phyloP scores from a whole-genome alignment of 2,888 invertebrate genomes.

The Ornithoptera alexandrae region DNA sequence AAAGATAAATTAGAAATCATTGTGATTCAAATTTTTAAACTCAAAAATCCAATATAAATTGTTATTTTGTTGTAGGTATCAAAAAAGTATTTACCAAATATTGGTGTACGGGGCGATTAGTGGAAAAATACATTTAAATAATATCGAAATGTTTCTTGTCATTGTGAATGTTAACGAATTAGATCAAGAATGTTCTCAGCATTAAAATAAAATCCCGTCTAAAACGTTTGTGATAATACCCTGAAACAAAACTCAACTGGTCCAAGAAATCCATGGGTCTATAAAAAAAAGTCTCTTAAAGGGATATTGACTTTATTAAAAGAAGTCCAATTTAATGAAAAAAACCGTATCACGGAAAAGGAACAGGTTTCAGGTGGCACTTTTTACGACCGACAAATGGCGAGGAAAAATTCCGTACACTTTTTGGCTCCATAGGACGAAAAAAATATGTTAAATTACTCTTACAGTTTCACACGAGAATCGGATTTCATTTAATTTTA shows the following conservation, averaged over 20 bases:
- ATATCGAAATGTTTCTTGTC: not conserved
- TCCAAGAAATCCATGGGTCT: constrained; percentile 19
- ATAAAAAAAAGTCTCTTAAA: constrained; percentile 26
- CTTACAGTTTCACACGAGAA: not conserved
- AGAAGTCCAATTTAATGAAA: constrained; percentile 20
- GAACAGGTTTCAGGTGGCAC: constrained; percentile 19
- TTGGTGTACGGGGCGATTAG: not conserved
- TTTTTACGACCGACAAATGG: constrained; percentile 21
- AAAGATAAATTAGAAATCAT: not conserved
- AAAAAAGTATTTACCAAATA: too few species aligned
- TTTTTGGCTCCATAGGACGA: not conserved
- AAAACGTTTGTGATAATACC: constrained; percentile 15
- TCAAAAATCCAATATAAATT: not conserved
- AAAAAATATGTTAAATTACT: not conserved
- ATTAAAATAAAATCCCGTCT: constrained; percentile 9
- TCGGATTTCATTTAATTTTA: not conserved
- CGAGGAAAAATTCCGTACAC: not conserved
- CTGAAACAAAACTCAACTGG: constrained; percentile 19
- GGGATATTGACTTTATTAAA: constrained; percentile 28
- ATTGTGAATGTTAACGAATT: constrained; percentile 2
- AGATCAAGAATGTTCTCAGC: constrained; percentile 4
- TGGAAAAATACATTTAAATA: not conserved
- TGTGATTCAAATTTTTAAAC: not conserved
- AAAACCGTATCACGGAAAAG: constrained; percentile 23
- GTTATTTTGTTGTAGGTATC: too few species aligned